Percentiles rank a stretch among this genome's conserved stretches.
phyloP scores from a whole-genome alignment of 2,797 vertebrate genomes.

The Rhabdophis nuchalis region DNA sequence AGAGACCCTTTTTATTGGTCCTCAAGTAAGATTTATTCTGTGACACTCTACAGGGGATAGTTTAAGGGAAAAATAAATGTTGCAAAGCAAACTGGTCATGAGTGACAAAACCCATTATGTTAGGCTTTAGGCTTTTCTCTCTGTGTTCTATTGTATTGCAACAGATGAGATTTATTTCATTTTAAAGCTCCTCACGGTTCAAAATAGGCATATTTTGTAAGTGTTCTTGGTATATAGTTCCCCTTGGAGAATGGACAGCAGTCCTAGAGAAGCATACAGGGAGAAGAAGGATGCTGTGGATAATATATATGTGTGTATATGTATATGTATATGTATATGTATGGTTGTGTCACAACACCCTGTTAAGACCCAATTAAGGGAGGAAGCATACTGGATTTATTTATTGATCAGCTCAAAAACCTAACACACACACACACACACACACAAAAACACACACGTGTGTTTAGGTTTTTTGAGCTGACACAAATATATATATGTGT shows the following conservation, averaged over 20 bases:
- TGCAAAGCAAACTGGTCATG: slow-evolving; percentile 39
- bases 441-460: too few species aligned
- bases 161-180: slow-evolving; percentile 62
- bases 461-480: too few species aligned
- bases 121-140: slow-evolving; percentile 62
- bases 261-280: not conserved
- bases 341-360: too few species aligned
- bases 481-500: too few species aligned
- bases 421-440: too few species aligned
- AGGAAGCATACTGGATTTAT: too few species aligned
- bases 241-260: not conserved
- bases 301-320: not conserved
- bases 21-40: slow-evolving; percentile 49
- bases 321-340: too few species aligned
- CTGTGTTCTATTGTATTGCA: slow-evolving; percentile 62
- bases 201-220: slow-evolving; percentile 17
- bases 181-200: slow-evolving; percentile 45
- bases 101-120: slow-evolving; percentile 17
- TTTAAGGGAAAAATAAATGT: slow-evolving; percentile 33
- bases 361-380: too few species aligned
- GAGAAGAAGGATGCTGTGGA: not conserved
- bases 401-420: too few species aligned
- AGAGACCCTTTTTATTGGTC: slow-evolving; percentile 39
- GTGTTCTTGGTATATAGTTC: slow-evolving; percentile 1
- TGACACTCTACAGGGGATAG: slow-evolving; percentile 47